These are phyloP conservation scores for Mixornis gularis DNA, from an alignment of 2,113 vertebrate species.

Conservation along the genomic window DNA sequence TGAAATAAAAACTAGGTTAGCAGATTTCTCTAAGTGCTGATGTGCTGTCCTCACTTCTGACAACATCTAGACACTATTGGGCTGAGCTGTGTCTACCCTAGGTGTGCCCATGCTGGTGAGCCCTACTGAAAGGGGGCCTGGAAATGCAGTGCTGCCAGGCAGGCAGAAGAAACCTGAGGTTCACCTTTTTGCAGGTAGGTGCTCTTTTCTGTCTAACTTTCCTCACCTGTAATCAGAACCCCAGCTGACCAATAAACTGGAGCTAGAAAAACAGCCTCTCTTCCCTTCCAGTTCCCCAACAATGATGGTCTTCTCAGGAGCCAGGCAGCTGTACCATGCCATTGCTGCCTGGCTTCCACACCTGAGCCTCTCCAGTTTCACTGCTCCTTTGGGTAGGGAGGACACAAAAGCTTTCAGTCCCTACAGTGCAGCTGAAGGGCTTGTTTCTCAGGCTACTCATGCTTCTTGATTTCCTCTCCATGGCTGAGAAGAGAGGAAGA, in stretches of 20 bases:
- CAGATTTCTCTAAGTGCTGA: background rate
- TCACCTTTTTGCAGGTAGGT: background rate
- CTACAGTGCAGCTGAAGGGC: background rate
- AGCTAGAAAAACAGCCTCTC: background rate
- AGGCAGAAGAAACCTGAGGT: background rate
- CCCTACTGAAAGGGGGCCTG: background rate
- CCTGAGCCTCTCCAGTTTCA: background rate
- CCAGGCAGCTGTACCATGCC: background rate
- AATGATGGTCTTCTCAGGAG: background rate
- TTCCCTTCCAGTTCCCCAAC: background rate
- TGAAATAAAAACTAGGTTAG: background rate
- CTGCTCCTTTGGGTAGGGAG: background rate
- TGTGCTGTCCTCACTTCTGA: rapidly evolving
- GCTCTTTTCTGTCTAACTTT: background rate
- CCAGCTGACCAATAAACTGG: background rate
- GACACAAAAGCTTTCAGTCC: background rate
- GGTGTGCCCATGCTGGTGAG: background rate
- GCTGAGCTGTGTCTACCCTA: background rate
- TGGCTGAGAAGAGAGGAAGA: background rate
- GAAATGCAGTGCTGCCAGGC: background rate
- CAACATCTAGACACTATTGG: rapidly evolving
- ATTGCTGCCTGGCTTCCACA: background rate
- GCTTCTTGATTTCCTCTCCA: background rate
- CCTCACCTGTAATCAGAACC: background rate
- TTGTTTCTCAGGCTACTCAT: background rate